Evolutionary conservation across 2,113 vertebrate species (phyloP).

Genomic region (Macrotus californicus): DNA sequence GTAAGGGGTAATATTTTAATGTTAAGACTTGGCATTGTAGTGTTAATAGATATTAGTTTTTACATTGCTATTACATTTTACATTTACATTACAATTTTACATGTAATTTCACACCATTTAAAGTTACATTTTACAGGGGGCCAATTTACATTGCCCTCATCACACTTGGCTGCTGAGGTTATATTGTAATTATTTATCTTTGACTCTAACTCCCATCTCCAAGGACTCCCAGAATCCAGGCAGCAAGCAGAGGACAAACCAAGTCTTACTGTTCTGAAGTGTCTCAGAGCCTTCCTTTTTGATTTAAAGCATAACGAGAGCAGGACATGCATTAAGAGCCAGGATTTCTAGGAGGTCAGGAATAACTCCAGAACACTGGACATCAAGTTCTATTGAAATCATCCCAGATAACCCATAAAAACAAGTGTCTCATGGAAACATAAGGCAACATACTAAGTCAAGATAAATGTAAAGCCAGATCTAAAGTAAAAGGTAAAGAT

Average conservation of each 20-base stretch:
- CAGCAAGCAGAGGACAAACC: not conserved
- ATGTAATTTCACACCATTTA: not conserved
- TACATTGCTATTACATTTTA: not conserved
- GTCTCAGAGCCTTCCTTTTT: not conserved
- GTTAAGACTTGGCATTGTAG: not conserved
- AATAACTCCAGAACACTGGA: not conserved
- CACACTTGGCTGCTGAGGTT: not conserved
- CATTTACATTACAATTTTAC: not conserved
- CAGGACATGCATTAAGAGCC: not conserved
- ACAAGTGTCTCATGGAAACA: not conserved
- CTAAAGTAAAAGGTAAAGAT: slow-evolving; percentile 7
- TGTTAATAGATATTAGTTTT: not conserved
- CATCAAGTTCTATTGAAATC: not conserved
- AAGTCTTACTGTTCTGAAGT: not conserved
- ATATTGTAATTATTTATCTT: not conserved
- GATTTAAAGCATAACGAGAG: not conserved
- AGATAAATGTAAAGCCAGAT: slow-evolving; percentile 1
- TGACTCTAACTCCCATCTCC: not conserved
- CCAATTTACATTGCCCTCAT: not conserved
- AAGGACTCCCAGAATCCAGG: not conserved
- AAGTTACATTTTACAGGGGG: not conserved
- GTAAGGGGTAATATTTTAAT: not conserved
- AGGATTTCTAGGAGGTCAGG: not conserved
- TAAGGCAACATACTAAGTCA: not conserved
- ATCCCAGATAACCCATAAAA: not conserved